Conservation (phyloP, 2,113 vertebrate genomes). For the Periophthalmodon schlosseri region DNA sequence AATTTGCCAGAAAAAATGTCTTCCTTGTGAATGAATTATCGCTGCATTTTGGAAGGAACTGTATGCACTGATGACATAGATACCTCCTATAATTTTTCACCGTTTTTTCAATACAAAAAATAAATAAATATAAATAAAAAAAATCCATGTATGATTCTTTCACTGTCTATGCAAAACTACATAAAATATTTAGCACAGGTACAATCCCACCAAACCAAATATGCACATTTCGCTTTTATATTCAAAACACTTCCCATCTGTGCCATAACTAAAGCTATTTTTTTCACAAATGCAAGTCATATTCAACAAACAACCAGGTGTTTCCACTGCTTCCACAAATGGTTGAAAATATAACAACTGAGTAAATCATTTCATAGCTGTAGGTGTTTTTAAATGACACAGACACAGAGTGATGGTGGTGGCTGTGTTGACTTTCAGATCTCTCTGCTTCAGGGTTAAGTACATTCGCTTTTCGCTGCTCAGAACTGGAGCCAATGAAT, state of each 20-base stretch:
- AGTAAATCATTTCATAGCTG: neutral
- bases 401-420: neutral
- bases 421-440: neutral
- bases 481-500: constrained; percentile 44
- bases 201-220: no score
- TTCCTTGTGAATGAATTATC: no score
- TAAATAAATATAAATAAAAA: no score
- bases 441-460: neutral
- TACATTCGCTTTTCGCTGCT: neutral
- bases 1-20: no score
- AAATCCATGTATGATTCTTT: no score
- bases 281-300: neutral
- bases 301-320: neutral
- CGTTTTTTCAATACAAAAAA: no score
- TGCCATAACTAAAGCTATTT: neutral
- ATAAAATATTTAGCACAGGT: no score
- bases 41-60: no score
- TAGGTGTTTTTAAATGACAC: neutral
- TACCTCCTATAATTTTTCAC: no score
- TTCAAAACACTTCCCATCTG: neutral
- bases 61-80: no score
- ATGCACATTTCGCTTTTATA: neutral
- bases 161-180: no score
- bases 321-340: neutral
- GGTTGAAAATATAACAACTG: neutral